Conservation (phyloP, 1,140 invertebrate genomes). For the Drosophila mayri region DNA sequence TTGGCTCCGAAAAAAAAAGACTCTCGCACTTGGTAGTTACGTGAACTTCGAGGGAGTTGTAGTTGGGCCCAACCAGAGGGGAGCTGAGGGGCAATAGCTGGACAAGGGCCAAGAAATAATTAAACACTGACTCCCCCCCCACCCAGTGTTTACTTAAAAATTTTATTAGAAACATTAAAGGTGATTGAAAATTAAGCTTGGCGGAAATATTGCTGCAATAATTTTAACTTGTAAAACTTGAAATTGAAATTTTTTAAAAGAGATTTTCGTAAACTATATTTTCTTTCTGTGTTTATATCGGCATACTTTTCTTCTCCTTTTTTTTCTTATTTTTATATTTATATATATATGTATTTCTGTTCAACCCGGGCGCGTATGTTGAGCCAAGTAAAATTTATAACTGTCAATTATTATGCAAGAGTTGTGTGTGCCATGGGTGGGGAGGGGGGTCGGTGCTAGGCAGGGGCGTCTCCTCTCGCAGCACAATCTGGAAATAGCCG, state of each 20-base stretch:
- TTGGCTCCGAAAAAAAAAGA: slow-evolving; percentile 15
- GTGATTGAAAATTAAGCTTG: too few species aligned
- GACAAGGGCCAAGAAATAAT: slow-evolving; percentile 68
- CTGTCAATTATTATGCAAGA: slow-evolving; percentile 85
- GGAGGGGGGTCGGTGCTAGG: neutral
- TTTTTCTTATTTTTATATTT: slow-evolving; percentile 2
- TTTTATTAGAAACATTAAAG: too few species aligned
- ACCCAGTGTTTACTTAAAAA: too few species aligned
- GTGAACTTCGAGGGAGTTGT: slow-evolving; percentile 51
- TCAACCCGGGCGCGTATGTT: slow-evolving; percentile 42
- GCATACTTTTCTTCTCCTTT: slow-evolving; percentile 11
- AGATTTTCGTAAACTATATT: neutral
- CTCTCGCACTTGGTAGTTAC: slow-evolving; percentile 51
- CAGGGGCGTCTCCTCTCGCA: slow-evolving; percentile 27
- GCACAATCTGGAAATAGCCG: slow-evolving; percentile 78
- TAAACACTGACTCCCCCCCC: slow-evolving; percentile 27
- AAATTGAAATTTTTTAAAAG: neutral
- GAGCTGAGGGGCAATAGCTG: slow-evolving; percentile 25
- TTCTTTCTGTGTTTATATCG: slow-evolving; percentile 2
- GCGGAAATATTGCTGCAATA: too few species aligned
- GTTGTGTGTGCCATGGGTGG: slow-evolving; percentile 50
- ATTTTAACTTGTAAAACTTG: too few species aligned
- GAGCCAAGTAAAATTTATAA: slow-evolving; percentile 79
- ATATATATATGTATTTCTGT: slow-evolving; percentile 10
- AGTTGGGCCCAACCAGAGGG: neutral